A percentile compares a stretch with the other conserved stretches of the same genome.
These are phyloP conservation scores for Caradrina clavipalpis DNA, from an alignment of 2,888 invertebrate genomes.

Conservation along the genomic window DNA sequence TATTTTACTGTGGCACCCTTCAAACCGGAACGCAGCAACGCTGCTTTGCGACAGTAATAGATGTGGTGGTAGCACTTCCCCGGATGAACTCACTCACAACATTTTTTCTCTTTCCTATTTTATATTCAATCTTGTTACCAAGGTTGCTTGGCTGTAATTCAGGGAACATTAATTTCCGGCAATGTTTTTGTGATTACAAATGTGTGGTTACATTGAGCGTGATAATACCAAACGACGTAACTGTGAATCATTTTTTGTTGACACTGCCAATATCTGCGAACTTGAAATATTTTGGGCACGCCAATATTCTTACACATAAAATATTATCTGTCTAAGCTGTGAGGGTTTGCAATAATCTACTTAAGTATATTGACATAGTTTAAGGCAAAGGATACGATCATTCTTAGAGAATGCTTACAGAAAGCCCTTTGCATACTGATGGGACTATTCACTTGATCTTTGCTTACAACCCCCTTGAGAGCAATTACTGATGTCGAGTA, in stretches of 20 bases:
- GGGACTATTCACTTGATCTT: slow-evolving; percentile 27
- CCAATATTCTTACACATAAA: slow-evolving; percentile 25
- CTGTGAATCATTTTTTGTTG: slow-evolving; percentile 18
- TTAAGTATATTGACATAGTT: slow-evolving; percentile 32
- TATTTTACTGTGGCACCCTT: too few species aligned
- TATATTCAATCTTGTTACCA: neutral
- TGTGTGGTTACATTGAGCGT: neutral
- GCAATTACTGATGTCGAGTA: slow-evolving; percentile 14
- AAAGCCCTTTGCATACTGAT: slow-evolving; percentile 50
- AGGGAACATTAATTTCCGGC: neutral
- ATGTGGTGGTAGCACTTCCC: too few species aligned
- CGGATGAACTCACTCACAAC: too few species aligned
- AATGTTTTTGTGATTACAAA: slow-evolving; percentile 7
- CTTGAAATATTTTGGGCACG: slow-evolving; percentile 7
- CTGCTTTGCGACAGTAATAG: too few species aligned
- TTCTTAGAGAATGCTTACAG: slow-evolving; percentile 24
- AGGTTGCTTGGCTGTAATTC: neutral
- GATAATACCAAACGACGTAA: neutral
- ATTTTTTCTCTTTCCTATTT: neutral
- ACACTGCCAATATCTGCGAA: neutral
- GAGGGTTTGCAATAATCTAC: slow-evolving; percentile 28
- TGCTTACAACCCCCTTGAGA: slow-evolving; percentile 11
- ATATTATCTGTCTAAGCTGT: slow-evolving; percentile 8
- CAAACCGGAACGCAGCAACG: too few species aligned
- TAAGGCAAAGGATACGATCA: slow-evolving; percentile 10